phyloP scores from a whole-genome alignment of 2,888 invertebrate species.

The Agrotis segetum region DNA sequence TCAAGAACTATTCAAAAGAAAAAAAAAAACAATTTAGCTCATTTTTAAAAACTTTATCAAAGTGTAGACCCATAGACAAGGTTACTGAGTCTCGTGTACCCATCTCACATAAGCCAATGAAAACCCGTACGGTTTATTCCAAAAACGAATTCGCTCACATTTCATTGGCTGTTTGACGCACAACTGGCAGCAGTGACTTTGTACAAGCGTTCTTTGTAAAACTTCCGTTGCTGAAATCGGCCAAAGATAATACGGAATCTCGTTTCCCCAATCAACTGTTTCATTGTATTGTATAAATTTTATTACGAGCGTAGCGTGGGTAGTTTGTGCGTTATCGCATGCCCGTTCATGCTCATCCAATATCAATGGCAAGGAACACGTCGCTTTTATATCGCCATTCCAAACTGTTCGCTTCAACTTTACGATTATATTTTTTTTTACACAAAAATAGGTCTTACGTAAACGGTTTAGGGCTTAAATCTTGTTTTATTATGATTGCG shows the following conservation, averaged over 20 bases:
- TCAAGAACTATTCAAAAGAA: background rate
- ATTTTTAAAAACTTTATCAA: background rate
- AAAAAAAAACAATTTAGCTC: background rate
- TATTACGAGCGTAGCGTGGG: conserved; percentile 55
- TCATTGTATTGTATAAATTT: conserved; percentile 57
- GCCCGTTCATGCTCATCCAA: conserved; percentile 72
- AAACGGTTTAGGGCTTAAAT: conserved; percentile 25
- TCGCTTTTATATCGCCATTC: conserved; percentile 64
- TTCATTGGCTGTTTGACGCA: background rate
- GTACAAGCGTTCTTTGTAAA: conserved; percentile 11
- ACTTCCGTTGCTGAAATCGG: conserved; percentile 24
- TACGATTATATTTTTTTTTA: conserved; percentile 51
- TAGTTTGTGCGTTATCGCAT: conserved; percentile 70
- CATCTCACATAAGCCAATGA: background rate
- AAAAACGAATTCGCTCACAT: conserved; percentile 12
- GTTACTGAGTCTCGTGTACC: background rate
- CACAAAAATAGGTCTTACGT: conserved; percentile 33
- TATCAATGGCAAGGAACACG: conserved; percentile 74
- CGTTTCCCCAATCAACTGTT: conserved; percentile 53
- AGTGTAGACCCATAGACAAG: background rate
- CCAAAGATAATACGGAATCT: conserved; percentile 41
- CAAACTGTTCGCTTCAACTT: conserved; percentile 69
- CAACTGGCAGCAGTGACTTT: conserved; percentile 3
- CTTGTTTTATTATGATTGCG: conserved; percentile 17
- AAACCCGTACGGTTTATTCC: background rate